A percentile compares a stretch with the other conserved stretches of the same genome.
phyloP scores from a whole-genome alignment of 2,797 vertebrate genomes.

The Yasuhikotakia modesta region DNA sequence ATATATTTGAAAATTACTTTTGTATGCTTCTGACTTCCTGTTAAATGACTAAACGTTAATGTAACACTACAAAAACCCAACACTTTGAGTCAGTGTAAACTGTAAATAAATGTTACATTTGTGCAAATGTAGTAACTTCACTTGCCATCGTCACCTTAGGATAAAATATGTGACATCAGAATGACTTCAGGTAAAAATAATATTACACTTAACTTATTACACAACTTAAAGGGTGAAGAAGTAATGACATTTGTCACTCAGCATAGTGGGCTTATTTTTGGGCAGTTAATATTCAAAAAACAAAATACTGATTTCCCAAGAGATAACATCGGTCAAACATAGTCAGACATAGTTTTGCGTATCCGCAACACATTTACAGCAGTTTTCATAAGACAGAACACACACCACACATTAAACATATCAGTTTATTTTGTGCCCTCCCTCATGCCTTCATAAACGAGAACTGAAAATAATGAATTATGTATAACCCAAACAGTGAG shows the following conservation, averaged over 20 bases:
- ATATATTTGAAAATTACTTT: no score
- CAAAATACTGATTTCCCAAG: neutral
- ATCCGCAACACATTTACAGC: constrained; percentile 2
- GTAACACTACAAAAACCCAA: no score
- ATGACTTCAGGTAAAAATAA: neutral
- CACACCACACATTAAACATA: constrained; percentile 19
- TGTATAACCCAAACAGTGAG: constrained; percentile 62
- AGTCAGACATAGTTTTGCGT: neutral
- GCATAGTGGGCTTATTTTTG: neutral
- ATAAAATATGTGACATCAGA: neutral
- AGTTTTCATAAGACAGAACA: constrained; percentile 26
- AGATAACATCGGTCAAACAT: neutral
- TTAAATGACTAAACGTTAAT: no score
- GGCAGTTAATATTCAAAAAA: neutral
- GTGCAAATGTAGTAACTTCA: no score
- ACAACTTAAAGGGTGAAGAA: neutral
- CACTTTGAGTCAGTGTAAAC: no score
- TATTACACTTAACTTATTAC: no score
- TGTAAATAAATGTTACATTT: no score
- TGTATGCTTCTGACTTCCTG: no score
- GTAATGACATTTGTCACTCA: neutral
- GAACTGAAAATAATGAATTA: constrained; percentile 62
- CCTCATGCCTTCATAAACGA: constrained; percentile 44
- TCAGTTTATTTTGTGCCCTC: constrained; percentile 45
- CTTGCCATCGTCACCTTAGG: no score